These are phyloP conservation scores for Philhelius pedissequus DNA, from an alignment of 2,888 invertebrate genomes.

Conservation along the genomic window DNA sequence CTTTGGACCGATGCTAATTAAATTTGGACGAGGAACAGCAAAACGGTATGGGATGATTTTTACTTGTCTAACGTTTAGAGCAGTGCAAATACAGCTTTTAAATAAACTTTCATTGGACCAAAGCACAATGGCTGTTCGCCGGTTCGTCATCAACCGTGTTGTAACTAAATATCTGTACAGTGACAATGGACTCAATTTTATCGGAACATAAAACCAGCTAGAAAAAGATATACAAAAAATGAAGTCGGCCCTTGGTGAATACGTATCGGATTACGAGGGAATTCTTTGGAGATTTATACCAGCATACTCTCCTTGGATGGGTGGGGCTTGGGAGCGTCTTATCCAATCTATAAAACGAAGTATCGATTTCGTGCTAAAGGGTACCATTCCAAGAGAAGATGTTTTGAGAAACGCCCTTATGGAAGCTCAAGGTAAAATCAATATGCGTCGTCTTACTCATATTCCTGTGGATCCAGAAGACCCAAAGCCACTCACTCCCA, in stretches of 20 bases:
- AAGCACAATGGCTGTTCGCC: neutral
- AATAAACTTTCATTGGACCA: neutral
- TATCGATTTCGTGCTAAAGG: neutral
- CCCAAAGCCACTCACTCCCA: neutral
- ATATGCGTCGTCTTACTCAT: neutral
- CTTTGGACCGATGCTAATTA: neutral
- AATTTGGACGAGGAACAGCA: neutral
- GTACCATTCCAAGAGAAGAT: neutral
- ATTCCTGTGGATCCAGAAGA: slow-evolving; percentile 5
- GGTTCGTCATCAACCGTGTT: neutral
- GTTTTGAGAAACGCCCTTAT: neutral
- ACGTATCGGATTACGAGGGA: neutral
- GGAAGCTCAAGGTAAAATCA: neutral
- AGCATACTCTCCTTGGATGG: slow-evolving; percentile 18
- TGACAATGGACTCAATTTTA: slow-evolving; percentile 5
- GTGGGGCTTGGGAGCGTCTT: slow-evolving; percentile 1
- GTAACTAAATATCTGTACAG: neutral
- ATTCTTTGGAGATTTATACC: slow-evolving; percentile 33
- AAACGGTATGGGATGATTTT: neutral
- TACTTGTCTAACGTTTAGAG: neutral
- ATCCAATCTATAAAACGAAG: slow-evolving; percentile 13
- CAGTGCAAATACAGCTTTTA: slow-evolving; percentile 10
- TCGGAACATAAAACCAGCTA: neutral
- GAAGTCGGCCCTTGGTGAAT: neutral
- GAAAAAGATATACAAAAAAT: slow-evolving; percentile 1